These are phyloP conservation scores for Lamprologus sp. DNA, from an alignment of 2,113 vertebrate genomes.

Conservation along the genomic window DNA sequence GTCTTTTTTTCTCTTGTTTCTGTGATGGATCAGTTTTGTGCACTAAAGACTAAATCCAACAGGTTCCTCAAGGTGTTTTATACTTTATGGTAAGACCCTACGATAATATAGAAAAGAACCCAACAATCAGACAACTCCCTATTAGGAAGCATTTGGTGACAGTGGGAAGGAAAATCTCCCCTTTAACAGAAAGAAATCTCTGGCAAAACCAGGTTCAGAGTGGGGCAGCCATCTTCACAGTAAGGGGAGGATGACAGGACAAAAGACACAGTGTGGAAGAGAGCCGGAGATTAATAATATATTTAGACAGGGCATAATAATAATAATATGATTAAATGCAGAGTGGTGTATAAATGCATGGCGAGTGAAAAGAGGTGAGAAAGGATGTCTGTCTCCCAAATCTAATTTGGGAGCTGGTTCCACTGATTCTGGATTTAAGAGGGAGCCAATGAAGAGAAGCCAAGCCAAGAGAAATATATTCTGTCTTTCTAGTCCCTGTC, in stretches of 20 bases:
- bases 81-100: neutral
- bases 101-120: neutral
- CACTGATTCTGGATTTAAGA: neutral
- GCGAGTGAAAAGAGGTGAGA: neutral
- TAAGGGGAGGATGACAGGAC: neutral
- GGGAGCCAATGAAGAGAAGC: neutral
- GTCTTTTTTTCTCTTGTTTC: neutral
- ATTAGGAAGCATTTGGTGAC: neutral
- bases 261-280: neutral
- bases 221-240: neutral
- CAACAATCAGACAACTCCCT: neutral
- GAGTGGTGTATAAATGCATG: neutral
- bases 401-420: neutral
- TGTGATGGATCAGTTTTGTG: neutral
- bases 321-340: neutral
- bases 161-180: neutral
- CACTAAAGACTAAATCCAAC: neutral
- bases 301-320: neutral
- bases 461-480: neutral
- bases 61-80: neutral
- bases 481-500: neutral
- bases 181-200: neutral
- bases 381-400: neutral
- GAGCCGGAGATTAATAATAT: neutral
- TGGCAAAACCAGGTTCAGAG: neutral